Evolutionary conservation across 2,113 vertebrate genomes (phyloP).

Genomic region (Tauraco erythrolophus): DNA sequence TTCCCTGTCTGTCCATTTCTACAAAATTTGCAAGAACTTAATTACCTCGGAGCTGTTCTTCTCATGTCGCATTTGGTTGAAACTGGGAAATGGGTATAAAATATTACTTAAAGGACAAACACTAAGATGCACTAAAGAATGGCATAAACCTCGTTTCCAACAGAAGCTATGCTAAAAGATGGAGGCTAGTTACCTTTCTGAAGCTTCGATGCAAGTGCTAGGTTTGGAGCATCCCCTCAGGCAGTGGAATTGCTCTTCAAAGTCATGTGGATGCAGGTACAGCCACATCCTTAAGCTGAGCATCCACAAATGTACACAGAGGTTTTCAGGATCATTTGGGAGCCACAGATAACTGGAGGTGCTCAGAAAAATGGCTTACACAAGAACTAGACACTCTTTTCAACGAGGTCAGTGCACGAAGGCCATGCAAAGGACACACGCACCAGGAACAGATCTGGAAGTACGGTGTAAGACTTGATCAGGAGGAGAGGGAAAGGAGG

Average conservation of each 20-base stretch:
- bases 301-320: not conserved
- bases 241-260: not conserved
- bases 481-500: not conserved
- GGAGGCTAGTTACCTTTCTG: not conserved
- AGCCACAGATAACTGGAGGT: not conserved
- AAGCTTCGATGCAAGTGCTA: not conserved
- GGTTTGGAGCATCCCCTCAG: not conserved
- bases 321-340: not conserved
- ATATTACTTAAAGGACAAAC: not conserved
- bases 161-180: not conserved
- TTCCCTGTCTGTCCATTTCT: not conserved
- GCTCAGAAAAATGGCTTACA: not conserved
- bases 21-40: not conserved
- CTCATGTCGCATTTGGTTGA: not conserved
- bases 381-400: not conserved
- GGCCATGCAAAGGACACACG: not conserved
- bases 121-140: not conserved
- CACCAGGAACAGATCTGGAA: not conserved
- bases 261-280: not conserved
- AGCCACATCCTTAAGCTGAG: not conserved
- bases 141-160: not conserved
- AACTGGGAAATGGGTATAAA: not conserved
- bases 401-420: not conserved
- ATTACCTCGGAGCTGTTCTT: not conserved
- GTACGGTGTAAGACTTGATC: not conserved